Conservation (phyloP, 2,113 vertebrate genomes). For the Meriones unguiculatus region DNA sequence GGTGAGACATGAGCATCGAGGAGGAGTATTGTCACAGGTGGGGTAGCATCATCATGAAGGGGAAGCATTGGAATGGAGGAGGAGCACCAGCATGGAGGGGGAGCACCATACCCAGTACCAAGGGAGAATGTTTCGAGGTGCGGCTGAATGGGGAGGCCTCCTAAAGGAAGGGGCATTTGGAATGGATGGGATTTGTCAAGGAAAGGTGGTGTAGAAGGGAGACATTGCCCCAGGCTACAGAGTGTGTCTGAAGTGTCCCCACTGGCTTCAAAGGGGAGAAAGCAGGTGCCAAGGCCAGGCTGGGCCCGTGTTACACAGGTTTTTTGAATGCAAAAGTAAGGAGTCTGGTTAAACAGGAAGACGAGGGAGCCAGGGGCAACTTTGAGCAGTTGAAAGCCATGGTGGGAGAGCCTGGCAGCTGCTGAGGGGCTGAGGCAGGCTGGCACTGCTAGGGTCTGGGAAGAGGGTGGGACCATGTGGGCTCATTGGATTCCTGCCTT, state of each 20-base stretch:
- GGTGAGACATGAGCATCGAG: neutral
- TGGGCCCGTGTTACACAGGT: neutral
- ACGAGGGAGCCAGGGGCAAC: neutral
- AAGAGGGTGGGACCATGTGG: rapidly evolving
- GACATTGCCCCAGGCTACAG: neutral
- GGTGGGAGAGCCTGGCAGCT: neutral
- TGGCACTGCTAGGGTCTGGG: neutral
- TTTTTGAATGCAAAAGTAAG: neutral
- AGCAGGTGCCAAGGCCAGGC: too few species aligned
- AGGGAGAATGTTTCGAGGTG: rapidly evolving
- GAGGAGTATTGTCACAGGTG: too few species aligned
- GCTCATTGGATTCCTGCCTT: neutral
- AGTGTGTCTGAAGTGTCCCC: neutral
- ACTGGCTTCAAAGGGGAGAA: neutral
- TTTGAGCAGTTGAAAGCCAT: neutral
- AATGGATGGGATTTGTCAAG: neutral
- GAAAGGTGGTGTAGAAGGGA: neutral
- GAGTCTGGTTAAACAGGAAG: neutral
- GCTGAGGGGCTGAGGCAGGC: too few species aligned
- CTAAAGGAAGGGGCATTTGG: neutral
- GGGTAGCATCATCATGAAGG: neutral
- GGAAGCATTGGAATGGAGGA: neutral
- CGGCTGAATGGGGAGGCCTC: neutral
- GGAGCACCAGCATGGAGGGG: neutral
- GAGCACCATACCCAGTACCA: neutral